A percentile compares a stretch with the other conserved stretches of the same genome.
Conservation (phyloP, 2,113 vertebrate genomes). For the Tenrec ecaudatus region DNA sequence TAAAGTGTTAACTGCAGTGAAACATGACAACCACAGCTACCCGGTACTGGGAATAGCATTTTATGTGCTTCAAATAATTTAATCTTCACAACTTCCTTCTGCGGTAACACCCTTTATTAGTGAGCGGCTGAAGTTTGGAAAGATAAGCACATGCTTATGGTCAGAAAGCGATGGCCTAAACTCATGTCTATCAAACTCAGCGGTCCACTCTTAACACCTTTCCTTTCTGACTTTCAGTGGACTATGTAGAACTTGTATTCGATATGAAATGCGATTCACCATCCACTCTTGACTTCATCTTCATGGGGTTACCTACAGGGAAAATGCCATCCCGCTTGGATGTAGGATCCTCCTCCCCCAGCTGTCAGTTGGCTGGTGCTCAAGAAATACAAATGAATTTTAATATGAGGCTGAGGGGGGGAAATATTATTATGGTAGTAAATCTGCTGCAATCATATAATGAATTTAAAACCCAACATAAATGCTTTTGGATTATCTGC, state of each 20-base stretch:
- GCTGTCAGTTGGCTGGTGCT: constrained; percentile 49
- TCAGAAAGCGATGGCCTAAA: not conserved
- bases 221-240: constrained; percentile 48
- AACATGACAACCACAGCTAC: not conserved
- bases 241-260: constrained; percentile 64
- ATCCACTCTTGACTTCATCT: constrained; percentile 34
- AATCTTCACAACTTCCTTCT: not conserved
- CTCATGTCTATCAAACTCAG: not conserved
- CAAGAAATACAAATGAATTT: constrained; percentile 71
- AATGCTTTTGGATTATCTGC: constrained; percentile 71
- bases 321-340: not conserved
- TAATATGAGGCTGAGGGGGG: constrained; percentile 31
- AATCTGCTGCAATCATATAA: constrained; percentile 74
- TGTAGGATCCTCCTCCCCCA: not conserved
- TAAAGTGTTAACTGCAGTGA: not conserved
- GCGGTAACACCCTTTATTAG: not conserved
- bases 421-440: constrained; percentile 68
- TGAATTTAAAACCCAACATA: constrained; percentile 74
- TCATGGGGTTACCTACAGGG: not conserved
- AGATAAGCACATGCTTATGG: not conserved
- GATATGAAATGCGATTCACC: constrained; percentile 63
- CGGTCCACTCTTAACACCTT: not conserved
- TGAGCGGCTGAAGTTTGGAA: not conserved
- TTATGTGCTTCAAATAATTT: not conserved
- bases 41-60: not conserved